Evolutionary conservation across 2,113 vertebrate species (phyloP).

Genomic region (Protomyctophum bolini): DNA sequence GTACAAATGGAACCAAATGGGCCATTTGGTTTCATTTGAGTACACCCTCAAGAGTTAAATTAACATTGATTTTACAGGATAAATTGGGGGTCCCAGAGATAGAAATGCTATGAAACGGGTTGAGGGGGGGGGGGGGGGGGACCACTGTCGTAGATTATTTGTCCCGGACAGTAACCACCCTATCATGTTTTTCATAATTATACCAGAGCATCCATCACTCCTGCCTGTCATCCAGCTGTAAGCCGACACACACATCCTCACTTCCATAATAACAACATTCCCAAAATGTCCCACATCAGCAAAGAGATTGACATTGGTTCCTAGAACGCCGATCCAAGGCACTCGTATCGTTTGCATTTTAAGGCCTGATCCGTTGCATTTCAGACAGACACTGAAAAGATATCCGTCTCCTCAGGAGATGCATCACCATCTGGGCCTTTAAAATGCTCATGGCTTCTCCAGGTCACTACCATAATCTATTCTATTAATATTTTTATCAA

Average conservation of each 20-base stretch:
- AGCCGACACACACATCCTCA: background rate
- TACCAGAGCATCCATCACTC: background rate
- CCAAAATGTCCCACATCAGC: too few species aligned
- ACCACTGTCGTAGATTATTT: too few species aligned
- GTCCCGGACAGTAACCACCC: background rate
- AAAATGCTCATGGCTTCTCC: background rate
- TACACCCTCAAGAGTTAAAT: too few species aligned
- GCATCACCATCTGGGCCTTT: background rate
- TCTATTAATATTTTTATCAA: background rate
- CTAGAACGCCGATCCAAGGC: slow-evolving; percentile 17
- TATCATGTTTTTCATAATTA: background rate
- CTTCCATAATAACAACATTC: background rate
- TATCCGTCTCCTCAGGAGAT: background rate
- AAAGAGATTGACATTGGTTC: too few species aligned
- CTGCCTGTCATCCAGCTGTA: background rate
- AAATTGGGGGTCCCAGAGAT: too few species aligned
- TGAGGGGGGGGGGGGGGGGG: too few species aligned
- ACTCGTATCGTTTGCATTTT: background rate
- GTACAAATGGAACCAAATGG: too few species aligned
- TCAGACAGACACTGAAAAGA: background rate
- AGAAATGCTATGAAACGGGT: too few species aligned
- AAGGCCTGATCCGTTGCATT: too few species aligned
- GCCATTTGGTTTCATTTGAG: too few species aligned
- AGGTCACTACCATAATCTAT: background rate
- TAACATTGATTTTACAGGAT: too few species aligned